Evolutionary conservation across 2,797 vertebrate species (phyloP).

Genomic region (Rhabdomys pumilio): DNA sequence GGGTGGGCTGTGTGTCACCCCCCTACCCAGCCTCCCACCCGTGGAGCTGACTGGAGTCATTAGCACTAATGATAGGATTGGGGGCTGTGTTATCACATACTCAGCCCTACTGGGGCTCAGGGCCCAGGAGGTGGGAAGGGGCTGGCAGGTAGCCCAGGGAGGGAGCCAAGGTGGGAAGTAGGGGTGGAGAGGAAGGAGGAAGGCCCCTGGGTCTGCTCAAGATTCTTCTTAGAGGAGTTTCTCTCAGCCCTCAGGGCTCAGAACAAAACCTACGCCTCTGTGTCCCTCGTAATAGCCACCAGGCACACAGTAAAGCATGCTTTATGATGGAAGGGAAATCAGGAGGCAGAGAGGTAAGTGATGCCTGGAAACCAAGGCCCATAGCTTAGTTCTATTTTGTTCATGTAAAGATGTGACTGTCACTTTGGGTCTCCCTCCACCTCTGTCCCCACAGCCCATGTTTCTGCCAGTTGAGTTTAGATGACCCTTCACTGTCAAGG

Average conservation of each 20-base stretch:
- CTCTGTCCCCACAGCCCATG: background rate
- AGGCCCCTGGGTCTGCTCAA: background rate
- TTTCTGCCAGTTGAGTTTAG: background rate
- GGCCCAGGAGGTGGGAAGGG: background rate
- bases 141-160: background rate
- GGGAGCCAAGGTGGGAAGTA: background rate
- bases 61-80: slow-evolving; percentile 82
- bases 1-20: background rate
- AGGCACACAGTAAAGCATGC: background rate
- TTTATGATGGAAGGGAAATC: too few relatives aligned
- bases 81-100: slow-evolving; percentile 64
- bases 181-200: too few relatives aligned
- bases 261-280: background rate
- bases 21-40: slow-evolving; percentile 8
- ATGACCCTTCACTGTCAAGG: background rate
- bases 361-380: background rate
- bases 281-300: background rate
- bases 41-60: slow-evolving; percentile 79
- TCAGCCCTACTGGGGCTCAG: slow-evolving; percentile 33
- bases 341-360: background rate
- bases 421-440: background rate
- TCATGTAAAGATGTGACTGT: fast-evolving
- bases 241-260: background rate
- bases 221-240: background rate
- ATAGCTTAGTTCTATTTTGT: background rate